Evolutionary conservation across 2,888 invertebrate species (phyloP).

Genomic region (Dynastes maya): DNA sequence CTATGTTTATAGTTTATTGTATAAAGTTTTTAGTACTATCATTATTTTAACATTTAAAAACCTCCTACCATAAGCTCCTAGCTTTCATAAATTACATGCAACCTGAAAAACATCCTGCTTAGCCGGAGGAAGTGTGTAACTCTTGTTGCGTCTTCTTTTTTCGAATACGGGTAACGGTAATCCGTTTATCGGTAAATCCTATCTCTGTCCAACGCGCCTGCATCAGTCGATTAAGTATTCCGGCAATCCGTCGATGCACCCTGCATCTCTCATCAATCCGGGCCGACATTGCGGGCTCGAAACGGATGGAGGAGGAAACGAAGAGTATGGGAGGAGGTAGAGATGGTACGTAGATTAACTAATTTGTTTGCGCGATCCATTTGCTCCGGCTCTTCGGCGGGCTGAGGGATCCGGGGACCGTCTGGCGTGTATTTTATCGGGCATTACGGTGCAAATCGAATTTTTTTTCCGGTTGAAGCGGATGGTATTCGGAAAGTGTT

Average conservation of each 20-base stretch:
- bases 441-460: constrained; percentile 67
- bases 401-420: constrained; percentile 32
- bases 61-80: too few species aligned
- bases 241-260: background rate
- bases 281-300: background rate
- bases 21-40: too few species aligned
- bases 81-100: too few species aligned
- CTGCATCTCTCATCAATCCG: constrained; percentile 28
- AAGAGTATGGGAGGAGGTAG: constrained; percentile 56
- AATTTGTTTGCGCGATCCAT: constrained; percentile 66
- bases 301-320: too few species aligned
- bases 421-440: constrained; percentile 64
- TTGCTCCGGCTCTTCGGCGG: constrained; percentile 32
- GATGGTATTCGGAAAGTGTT: too few species aligned
- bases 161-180: background rate
- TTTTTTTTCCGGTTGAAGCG: constrained; percentile 34
- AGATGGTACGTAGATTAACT: constrained; percentile 64
- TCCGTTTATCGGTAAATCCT: background rate
- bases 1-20: too few species aligned
- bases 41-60: too few species aligned
- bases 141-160: too few species aligned
- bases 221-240: constrained; percentile 26
- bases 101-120: too few species aligned
- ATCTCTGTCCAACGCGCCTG: background rate
- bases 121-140: too few species aligned